Evolutionary conservation across 2,113 vertebrate species (phyloP).

Genomic region (Stercorarius parasiticus): DNA sequence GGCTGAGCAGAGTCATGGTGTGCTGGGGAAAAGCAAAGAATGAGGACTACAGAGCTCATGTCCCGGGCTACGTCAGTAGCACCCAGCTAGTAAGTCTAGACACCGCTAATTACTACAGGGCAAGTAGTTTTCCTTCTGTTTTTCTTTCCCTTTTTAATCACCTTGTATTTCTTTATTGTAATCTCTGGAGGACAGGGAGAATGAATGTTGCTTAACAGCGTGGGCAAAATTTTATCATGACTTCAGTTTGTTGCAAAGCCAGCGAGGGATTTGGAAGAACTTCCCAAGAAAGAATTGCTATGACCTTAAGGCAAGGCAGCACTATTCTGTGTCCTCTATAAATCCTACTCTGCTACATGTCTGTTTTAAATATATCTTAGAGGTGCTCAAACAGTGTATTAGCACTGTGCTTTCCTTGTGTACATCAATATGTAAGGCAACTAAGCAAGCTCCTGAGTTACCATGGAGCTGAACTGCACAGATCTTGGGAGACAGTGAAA

Average conservation of each 20-base stretch:
- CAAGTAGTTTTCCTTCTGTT: background rate
- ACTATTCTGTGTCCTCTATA: background rate
- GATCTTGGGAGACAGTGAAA: conserved; percentile 46
- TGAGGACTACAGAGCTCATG: background rate
- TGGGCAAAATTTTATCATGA: background rate
- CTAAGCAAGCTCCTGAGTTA: conserved; percentile 40
- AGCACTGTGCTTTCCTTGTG: background rate
- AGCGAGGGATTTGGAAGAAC: background rate
- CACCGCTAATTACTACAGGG: background rate
- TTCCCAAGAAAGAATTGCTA: background rate
- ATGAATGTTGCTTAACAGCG: background rate
- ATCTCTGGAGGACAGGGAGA: background rate
- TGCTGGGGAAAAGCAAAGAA: background rate
- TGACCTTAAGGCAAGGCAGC: background rate
- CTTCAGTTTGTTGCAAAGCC: background rate
- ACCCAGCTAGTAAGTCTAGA: background rate
- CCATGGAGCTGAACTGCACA: conserved; percentile 34
- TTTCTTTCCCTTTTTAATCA: background rate
- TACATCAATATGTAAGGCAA: conserved; percentile 11
- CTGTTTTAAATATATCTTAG: background rate
- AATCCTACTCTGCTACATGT: background rate
- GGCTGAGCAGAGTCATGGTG: background rate
- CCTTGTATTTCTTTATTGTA: background rate
- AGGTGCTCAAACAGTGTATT: background rate
- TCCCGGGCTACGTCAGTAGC: background rate